Evolutionary conservation across 2,888 invertebrate species (phyloP).

Genomic region (Steinernema scapterisci): DNA sequence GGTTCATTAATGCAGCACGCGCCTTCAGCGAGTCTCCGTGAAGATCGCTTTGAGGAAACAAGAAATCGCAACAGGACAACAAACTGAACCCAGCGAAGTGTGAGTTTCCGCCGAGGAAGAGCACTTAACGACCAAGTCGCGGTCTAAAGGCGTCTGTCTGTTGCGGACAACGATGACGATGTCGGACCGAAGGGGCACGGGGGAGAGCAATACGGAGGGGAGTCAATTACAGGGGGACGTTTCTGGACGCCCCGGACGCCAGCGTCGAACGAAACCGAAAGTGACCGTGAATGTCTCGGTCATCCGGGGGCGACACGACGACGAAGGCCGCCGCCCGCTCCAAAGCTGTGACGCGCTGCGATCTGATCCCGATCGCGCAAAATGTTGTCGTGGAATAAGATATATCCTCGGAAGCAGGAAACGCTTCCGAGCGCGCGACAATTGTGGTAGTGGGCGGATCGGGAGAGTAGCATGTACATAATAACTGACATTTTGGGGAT

Average conservation of each 20-base stretch:
- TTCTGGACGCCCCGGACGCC: conserved; percentile 14
- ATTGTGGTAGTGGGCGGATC: conserved; percentile 20
- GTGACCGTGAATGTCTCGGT: conserved; percentile 23
- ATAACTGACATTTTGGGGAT: neutral
- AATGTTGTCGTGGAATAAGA: conserved; percentile 19
- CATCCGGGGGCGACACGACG: no score
- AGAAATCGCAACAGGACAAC: neutral
- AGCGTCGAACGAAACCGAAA: conserved; percentile 7
- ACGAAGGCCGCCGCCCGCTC: neutral
- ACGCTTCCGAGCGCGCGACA: neutral
- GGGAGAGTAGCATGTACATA: conserved; percentile 16
- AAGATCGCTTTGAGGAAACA: no score
- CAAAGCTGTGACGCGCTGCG: neutral
- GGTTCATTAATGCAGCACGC: no score
- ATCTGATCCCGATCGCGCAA: conserved; percentile 23
- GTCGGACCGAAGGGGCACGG: neutral
- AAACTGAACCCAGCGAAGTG: neutral
- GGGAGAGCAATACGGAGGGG: neutral
- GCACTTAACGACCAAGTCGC: neutral
- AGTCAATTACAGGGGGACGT: conserved; percentile 6
- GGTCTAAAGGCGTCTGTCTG: neutral
- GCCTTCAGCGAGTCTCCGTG: no score
- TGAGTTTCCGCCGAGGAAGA: no score
- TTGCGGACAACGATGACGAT: neutral
- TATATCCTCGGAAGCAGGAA: conserved; percentile 30